Percentiles rank a stretch among this genome's conserved stretches.
Evolutionary conservation across 2,797 vertebrate genomes (phyloP).

Genomic region (Trachops cirrhosus): DNA sequence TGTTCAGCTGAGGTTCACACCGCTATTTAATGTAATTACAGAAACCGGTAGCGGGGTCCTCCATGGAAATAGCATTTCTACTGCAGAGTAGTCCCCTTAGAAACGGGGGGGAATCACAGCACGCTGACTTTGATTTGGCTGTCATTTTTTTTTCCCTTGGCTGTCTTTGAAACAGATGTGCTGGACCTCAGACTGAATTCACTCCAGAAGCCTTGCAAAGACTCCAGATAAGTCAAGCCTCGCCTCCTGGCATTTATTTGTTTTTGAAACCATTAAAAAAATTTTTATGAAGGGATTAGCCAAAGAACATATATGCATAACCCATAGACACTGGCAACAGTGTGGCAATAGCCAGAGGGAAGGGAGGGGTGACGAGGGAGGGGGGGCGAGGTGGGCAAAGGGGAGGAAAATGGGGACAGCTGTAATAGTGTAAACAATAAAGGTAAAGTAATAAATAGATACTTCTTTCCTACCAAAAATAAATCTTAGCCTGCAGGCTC

Average conservation of each 20-base stretch:
- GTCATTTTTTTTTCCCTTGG: constrained; percentile 61
- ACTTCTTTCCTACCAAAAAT: not conserved
- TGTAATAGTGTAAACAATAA: not conserved
- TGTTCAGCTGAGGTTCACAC: constrained; percentile 80
- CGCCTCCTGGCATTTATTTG: not conserved
- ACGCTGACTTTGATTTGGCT: constrained; percentile 78
- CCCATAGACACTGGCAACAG: not conserved
- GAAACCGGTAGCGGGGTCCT: constrained; percentile 76
- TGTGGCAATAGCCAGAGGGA: not conserved
- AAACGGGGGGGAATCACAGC: constrained; percentile 76
- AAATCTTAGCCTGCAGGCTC: not conserved
- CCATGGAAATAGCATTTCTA: constrained; percentile 81
- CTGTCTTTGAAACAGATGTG: not conserved
- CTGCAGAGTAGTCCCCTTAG: constrained; percentile 80
- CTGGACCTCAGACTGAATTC: not conserved
- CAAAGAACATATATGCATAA: not conserved
- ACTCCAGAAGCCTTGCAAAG: not conserved
- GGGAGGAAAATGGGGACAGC: not conserved
- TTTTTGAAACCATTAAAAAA: constrained; percentile 11
- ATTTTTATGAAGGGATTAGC: not conserved
- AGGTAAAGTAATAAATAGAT: not conserved
- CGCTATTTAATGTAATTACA: constrained; percentile 85
- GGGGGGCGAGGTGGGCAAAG: too few species aligned
- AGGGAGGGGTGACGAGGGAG: not conserved
- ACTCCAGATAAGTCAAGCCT: not conserved